A percentile compares a stretch with the other conserved stretches of the same genome.
These are phyloP conservation scores for Ispidina lecontei DNA, from an alignment of 2,797 vertebrate species.

Conservation along the genomic window DNA sequence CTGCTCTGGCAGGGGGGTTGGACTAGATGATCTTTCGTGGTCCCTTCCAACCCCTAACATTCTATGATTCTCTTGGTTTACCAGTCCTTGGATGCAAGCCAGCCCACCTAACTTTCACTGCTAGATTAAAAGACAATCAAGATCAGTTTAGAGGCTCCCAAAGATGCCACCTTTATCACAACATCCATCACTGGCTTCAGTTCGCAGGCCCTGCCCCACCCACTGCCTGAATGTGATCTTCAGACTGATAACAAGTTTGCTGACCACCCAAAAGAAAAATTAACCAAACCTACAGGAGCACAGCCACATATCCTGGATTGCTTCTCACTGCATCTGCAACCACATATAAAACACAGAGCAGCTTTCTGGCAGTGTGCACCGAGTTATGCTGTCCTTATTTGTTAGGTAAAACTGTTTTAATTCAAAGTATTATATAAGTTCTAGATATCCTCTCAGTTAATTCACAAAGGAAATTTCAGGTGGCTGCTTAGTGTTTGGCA, in stretches of 20 bases:
- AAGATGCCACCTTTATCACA: neutral
- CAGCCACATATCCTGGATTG: neutral
- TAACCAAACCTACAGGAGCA: neutral
- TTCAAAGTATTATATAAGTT: neutral
- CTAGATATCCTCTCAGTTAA: neutral
- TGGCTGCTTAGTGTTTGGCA: neutral
- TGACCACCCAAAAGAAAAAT: neutral
- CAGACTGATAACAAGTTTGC: neutral
- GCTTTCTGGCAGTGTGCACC: fast-evolving
- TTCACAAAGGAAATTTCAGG: neutral
- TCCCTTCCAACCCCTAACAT: too few species aligned
- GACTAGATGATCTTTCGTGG: too few species aligned
- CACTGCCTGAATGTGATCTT: neutral
- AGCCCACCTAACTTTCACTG: neutral
- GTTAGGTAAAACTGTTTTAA: neutral
- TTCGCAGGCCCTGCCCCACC: neutral
- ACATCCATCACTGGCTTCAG: neutral
- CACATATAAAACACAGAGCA: neutral
- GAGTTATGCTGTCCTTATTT: neutral
- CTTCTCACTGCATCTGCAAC: neutral
- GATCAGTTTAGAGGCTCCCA: neutral
- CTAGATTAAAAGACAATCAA: neutral
- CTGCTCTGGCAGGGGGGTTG: too few species aligned
- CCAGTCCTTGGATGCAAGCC: neutral
- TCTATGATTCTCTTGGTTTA: neutral